These are phyloP conservation scores for Hyppa rectilinea DNA, from an alignment of 2,888 invertebrate genomes.

Conservation along the genomic window DNA sequence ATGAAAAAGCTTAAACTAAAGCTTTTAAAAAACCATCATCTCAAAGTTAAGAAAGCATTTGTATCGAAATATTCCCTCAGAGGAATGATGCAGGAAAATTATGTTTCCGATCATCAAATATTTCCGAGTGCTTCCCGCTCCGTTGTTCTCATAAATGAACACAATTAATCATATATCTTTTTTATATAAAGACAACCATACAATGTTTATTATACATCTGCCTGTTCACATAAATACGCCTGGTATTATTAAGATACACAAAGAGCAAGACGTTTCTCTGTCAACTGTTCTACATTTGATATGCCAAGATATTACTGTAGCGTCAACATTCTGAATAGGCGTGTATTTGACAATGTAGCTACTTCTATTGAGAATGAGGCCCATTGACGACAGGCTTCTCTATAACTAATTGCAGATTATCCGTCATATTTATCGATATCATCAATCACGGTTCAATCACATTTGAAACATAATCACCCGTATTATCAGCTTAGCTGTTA, in stretches of 20 bases:
- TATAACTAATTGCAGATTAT: constrained; percentile 73
- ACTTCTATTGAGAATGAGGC: constrained; percentile 40
- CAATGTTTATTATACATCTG: constrained; percentile 19
- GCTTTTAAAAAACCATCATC: constrained; percentile 25
- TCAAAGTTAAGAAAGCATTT: constrained; percentile 26
- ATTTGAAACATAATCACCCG: constrained; percentile 68
- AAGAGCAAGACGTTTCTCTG: constrained; percentile 45
- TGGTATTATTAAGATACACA: constrained; percentile 40
- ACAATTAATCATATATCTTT: constrained; percentile 52
- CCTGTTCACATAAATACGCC: constrained; percentile 2
- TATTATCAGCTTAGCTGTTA: constrained; percentile 48
- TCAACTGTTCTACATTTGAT: constrained; percentile 49
- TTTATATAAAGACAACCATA: constrained; percentile 17
- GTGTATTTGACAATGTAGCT: constrained; percentile 45
- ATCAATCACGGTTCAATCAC: constrained; percentile 73
- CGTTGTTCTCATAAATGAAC: constrained; percentile 35
- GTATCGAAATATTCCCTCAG: constrained; percentile 13
- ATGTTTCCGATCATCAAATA: constrained; percentile 25
- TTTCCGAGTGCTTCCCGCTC: constrained; percentile 31
- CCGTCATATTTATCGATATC: constrained; percentile 72
- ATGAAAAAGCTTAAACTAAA: constrained; percentile 5
- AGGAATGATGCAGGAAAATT: constrained; percentile 23
- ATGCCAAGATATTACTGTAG: constrained; percentile 38
- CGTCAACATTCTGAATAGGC: constrained; percentile 50
- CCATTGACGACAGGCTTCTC: constrained; percentile 48